These are phyloP conservation scores for Agelaius tricolor DNA, from an alignment of 2,113 vertebrate genomes.

Conservation along the genomic window DNA sequence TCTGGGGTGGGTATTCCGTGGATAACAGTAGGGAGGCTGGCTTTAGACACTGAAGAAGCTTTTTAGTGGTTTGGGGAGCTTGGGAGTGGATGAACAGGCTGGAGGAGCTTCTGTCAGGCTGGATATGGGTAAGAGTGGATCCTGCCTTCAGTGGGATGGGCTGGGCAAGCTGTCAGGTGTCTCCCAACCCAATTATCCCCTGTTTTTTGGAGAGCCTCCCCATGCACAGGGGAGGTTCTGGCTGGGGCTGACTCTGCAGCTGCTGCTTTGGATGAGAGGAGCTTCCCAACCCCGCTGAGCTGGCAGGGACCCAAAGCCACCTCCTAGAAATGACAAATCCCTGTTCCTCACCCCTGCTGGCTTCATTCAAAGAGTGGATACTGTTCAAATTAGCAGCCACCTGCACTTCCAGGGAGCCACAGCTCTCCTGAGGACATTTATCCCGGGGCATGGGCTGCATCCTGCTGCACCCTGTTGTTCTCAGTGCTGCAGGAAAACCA, in stretches of 20 bases:
- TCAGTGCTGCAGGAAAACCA: background rate
- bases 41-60: background rate
- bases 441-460: background rate
- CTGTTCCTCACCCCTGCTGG: slow-evolving; percentile 24
- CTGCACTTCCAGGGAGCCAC: slow-evolving; percentile 11
- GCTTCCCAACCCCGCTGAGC: background rate
- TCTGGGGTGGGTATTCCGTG: background rate
- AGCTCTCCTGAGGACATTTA: background rate
- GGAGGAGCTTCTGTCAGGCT: background rate
- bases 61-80: background rate
- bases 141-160: background rate
- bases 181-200: background rate
- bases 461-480: background rate
- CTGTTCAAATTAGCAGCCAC: slow-evolving; percentile 44
- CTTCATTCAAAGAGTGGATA: background rate
- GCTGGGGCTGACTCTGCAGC: slow-evolving; percentile 9
- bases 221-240: background rate
- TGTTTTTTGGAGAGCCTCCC: background rate
- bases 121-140: background rate
- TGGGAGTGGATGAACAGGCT: background rate
- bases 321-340: slow-evolving; percentile 50
- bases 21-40: background rate
- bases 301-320: slow-evolving; percentile 36
- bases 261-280: slow-evolving; percentile 14
- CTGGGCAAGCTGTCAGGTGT: background rate